Conservation (phyloP, 2,113 vertebrate species). For the Lichenostomus cassidix region DNA sequence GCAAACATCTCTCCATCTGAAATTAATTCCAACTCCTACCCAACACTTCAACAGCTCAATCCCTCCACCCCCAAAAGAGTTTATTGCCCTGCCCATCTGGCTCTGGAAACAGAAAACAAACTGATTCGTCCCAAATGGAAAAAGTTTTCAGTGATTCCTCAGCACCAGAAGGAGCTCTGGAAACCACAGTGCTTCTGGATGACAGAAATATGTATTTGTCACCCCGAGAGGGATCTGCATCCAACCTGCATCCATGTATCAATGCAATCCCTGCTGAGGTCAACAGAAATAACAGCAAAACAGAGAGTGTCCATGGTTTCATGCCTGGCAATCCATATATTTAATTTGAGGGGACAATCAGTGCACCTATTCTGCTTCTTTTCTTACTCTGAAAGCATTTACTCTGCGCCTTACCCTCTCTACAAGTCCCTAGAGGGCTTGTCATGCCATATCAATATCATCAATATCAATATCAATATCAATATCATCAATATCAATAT, state of each 20-base stretch:
- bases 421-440: neutral
- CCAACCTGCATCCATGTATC: neutral
- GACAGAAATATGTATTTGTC: neutral
- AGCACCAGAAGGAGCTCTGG: neutral
- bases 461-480: too few species aligned
- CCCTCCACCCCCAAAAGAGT: neutral
- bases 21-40: conserved; percentile 24
- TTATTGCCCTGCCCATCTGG: neutral
- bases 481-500: neutral
- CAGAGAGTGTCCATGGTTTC: neutral
- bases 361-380: neutral
- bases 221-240: neutral
- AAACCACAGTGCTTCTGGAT: neutral
- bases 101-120: neutral
- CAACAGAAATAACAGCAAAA: neutral
- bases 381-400: neutral
- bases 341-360: neutral
- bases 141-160: neutral
- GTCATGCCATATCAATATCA: neutral
- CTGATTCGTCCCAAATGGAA: fast-evolving
- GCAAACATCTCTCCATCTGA: neutral
- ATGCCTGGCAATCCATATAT: neutral
- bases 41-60: neutral
- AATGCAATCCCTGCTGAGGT: neutral
- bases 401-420: neutral